These are phyloP conservation scores for Deilephila porcellus DNA, from an alignment of 2,888 invertebrate genomes.

Conservation along the genomic window DNA sequence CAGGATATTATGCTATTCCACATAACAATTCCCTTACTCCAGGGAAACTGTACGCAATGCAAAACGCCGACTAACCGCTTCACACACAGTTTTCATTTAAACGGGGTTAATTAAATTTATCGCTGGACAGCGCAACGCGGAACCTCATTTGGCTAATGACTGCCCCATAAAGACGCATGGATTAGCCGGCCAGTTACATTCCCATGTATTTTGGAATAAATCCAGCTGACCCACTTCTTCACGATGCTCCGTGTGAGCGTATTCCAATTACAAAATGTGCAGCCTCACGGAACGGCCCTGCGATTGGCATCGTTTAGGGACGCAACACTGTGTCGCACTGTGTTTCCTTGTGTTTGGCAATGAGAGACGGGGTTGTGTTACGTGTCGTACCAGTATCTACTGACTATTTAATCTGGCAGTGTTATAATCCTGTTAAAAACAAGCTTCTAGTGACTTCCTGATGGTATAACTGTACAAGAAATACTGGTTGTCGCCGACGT, in stretches of 20 bases:
- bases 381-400: not conserved
- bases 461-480: conserved; percentile 7
- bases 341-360: conserved; percentile 27
- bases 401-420: not conserved
- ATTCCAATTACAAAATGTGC: conserved; percentile 28
- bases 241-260: conserved; percentile 31
- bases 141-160: conserved; percentile 47
- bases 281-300: conserved; percentile 20
- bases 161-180: conserved; percentile 39
- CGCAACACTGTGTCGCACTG: conserved; percentile 18
- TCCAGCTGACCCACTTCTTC: conserved; percentile 49
- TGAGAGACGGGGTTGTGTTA: not conserved
- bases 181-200: conserved; percentile 38
- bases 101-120: conserved; percentile 24
- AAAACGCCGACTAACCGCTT: not conserved
- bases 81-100: not conserved
- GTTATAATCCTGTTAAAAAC: conserved; percentile 19
- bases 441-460: conserved; percentile 5
- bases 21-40: too few species aligned
- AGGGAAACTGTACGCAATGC: not conserved
- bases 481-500: conserved; percentile 8
- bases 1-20: too few species aligned
- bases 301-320: conserved; percentile 25
- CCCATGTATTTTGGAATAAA: conserved; percentile 50
- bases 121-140: conserved; percentile 18